These are phyloP conservation scores for Diuraphis noxia DNA, from an alignment of 1,140 invertebrate species.

Conservation along the genomic window DNA sequence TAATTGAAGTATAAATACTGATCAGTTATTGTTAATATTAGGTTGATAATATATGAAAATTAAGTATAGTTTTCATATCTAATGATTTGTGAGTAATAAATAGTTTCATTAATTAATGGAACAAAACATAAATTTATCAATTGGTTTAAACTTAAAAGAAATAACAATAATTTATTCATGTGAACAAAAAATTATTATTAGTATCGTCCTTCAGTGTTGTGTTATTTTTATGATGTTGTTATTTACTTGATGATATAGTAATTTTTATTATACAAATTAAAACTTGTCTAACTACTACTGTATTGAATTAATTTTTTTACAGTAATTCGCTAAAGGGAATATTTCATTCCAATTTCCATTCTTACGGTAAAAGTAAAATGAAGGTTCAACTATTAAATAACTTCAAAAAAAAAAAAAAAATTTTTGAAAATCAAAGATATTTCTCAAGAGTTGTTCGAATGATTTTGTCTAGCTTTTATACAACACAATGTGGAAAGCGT, in stretches of 20 bases:
- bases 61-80: neutral
- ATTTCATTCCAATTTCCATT: neutral
- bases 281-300: neutral
- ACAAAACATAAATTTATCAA: neutral
- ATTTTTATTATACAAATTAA: neutral
- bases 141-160: neutral
- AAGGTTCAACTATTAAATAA: neutral
- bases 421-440: neutral
- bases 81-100: neutral
- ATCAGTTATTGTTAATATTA: neutral
- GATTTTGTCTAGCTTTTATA: neutral
- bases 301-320: no score
- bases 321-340: no score
- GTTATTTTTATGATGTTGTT: neutral
- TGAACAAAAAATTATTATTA: neutral
- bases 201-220: neutral
- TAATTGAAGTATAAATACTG: neutral
- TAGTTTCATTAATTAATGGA: neutral
- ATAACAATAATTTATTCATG: neutral
- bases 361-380: neutral
- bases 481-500: neutral
- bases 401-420: neutral
- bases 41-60: neutral
- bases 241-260: neutral
- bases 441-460: neutral